A percentile compares a stretch with the other conserved stretches of the same genome.
Evolutionary conservation across 1,140 invertebrate species (phyloP).

Genomic region (Nebria ingens): DNA sequence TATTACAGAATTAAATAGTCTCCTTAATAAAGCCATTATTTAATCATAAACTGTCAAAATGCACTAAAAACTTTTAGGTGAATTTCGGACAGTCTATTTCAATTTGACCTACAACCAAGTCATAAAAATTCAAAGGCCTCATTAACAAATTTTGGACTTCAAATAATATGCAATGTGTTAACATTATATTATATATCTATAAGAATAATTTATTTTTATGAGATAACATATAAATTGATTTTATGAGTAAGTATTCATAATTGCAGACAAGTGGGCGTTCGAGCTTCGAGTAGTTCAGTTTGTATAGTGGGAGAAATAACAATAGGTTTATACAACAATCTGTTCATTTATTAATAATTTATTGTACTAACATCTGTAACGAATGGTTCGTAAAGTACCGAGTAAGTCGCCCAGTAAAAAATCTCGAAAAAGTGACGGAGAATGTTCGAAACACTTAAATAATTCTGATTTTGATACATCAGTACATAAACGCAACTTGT

Average conservation of each 20-base stretch:
- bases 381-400: constrained; percentile 35
- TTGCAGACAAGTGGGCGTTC: not conserved
- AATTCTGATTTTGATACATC: constrained; percentile 39
- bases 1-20: not conserved
- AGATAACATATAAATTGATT: not conserved
- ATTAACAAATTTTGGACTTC: no score
- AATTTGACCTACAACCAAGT: no score
- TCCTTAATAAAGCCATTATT: not conserved
- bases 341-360: not conserved
- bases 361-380: constrained; percentile 10
- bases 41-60: no score
- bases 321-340: not conserved
- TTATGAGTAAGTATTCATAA: not conserved
- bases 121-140: no score
- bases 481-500: constrained; percentile 75
- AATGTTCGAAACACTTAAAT: constrained; percentile 24
- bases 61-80: no score
- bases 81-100: no score
- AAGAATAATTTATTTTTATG: not conserved
- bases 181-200: not conserved
- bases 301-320: not conserved
- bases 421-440: constrained; percentile 29
- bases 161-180: no score
- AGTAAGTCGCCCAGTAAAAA: constrained; percentile 34
- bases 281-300: no score